Percentiles rank a stretch among this genome's conserved stretches.
Conservation (phyloP, 1,140 invertebrate species). For the Helicorthomorpha holstii region DNA sequence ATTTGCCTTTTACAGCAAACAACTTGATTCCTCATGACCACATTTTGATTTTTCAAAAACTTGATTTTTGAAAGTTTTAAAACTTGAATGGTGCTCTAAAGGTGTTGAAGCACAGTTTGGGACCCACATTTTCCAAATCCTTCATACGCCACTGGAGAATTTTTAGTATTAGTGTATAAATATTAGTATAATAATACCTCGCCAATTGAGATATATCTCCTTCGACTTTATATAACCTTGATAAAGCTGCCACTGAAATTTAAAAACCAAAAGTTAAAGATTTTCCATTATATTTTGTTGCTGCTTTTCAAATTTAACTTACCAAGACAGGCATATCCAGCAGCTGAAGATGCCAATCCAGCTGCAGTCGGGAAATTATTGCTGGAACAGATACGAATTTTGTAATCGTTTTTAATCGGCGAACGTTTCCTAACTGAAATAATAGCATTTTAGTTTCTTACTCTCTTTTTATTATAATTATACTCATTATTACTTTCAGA, state of each 20-base stretch:
- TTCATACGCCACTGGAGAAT: neutral
- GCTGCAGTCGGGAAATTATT: conserved; percentile 99
- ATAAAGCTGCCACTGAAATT: conserved; percentile 45
- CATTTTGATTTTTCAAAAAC: no score
- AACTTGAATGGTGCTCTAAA: no score
- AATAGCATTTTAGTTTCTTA: neutral
- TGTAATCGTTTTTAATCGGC: conserved; percentile 16
- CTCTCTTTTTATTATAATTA: neutral
- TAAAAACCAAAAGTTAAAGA: conserved; percentile 2
- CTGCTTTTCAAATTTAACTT: conserved; percentile 13
- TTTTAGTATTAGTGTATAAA: neutral
- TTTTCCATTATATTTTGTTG: conserved; percentile 11
- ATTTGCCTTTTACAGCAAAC: no score
- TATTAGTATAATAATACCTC: conserved; percentile 24
- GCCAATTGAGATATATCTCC: conserved; percentile 70
- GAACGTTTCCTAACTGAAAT: conserved; percentile 18
- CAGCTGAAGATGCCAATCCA: conserved; percentile 92
- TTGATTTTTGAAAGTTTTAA: no score
- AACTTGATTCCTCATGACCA: no score
- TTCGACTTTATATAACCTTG: conserved; percentile 54
- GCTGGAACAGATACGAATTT: conserved; percentile 72
- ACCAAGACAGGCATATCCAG: conserved; percentile 84
- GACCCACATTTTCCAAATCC: no score
- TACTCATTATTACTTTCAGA: conserved; percentile 36
- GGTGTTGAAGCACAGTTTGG: no score